Conservation (phyloP, 2,113 vertebrate species). For the Dasyprocta punctata region DNA sequence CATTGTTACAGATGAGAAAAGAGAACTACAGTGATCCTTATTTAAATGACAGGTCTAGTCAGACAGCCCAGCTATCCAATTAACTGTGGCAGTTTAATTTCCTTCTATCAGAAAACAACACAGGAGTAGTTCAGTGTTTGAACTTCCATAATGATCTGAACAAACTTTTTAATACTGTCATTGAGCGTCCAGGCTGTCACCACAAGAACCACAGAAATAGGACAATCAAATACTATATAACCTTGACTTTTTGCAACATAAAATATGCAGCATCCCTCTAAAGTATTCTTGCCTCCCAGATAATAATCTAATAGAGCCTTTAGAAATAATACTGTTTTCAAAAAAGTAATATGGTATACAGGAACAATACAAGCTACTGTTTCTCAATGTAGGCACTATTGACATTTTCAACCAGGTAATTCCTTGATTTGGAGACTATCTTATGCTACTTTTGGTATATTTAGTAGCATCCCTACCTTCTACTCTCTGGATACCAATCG, state of each 20-base stretch:
- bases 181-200: not conserved
- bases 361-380: not conserved
- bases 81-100: not conserved
- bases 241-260: not conserved
- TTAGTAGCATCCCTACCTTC: not conserved
- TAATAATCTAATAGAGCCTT: not conserved
- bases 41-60: not conserved
- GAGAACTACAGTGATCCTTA: not conserved
- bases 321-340: not conserved
- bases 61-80: not conserved
- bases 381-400: not conserved
- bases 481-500: not conserved
- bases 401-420: not conserved
- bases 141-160: not conserved
- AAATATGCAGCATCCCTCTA: not conserved
- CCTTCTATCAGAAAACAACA: not conserved
- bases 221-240: not conserved
- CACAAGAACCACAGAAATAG: not conserved
- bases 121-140: not conserved
- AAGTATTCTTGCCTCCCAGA: not conserved
- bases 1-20: not conserved
- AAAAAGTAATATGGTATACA: not conserved
- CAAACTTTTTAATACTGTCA: slow-evolving; percentile 16
- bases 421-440: not conserved
- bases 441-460: not conserved